A percentile compares a stretch with the other conserved stretches of the same genome.
These are phyloP conservation scores for Bostrychus sinensis DNA, from an alignment of 2,113 vertebrate genomes.

Conservation along the genomic window DNA sequence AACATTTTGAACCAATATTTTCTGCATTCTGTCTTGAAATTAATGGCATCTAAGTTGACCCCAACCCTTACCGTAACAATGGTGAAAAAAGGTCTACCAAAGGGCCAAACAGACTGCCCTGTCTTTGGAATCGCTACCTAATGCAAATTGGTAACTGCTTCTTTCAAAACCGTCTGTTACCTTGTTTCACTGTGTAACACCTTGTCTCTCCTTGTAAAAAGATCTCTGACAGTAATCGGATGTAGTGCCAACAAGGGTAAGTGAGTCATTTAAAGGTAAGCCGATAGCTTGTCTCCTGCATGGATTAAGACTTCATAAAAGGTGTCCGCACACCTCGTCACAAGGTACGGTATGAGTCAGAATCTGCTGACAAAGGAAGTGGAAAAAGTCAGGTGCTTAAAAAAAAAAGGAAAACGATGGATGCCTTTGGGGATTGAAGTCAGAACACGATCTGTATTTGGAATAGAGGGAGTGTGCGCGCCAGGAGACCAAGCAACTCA, in stretches of 20 bases:
- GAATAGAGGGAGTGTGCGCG: background rate
- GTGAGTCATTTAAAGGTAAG: constrained; percentile 49
- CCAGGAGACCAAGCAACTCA: background rate
- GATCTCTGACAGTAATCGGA: constrained; percentile 36
- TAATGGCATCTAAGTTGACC: background rate
- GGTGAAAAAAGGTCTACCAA: background rate
- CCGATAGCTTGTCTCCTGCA: constrained; percentile 1
- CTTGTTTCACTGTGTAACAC: constrained; percentile 9
- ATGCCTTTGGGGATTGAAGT: constrained; percentile 13
- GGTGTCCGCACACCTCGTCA: background rate
- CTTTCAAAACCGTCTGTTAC: constrained; percentile 1
- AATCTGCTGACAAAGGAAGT: constrained; percentile 9
- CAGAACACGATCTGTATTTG: background rate
- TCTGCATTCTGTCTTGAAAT: no score
- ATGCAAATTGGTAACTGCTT: background rate
- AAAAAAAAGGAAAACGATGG: no score
- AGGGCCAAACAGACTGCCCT: background rate
- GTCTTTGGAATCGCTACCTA: background rate
- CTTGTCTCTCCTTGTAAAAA: constrained; percentile 28
- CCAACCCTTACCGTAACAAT: background rate
- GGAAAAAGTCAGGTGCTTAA: background rate
- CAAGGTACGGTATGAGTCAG: background rate
- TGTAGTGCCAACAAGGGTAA: constrained; percentile 49
- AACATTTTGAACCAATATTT: no score
- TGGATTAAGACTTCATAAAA: background rate